phyloP scores from a whole-genome alignment of 1,140 invertebrate genomes.

The Helicorthomorpha holstii region DNA sequence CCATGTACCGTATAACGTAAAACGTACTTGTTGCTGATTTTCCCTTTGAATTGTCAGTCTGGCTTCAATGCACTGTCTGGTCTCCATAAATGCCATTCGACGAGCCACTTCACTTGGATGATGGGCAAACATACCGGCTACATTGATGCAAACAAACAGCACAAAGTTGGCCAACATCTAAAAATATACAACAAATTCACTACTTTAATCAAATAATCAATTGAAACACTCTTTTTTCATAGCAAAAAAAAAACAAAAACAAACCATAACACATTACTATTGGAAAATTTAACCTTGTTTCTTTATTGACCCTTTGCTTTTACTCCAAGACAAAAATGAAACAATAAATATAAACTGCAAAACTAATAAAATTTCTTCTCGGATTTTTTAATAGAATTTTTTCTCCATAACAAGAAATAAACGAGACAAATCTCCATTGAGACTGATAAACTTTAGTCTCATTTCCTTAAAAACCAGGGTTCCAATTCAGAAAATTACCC shows the following conservation, averaged over 20 bases:
- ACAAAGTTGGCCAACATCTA: conserved; percentile 49
- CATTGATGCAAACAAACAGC: conserved; percentile 55
- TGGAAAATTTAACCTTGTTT: not conserved
- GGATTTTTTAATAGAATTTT: too few species aligned
- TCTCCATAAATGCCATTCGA: conserved; percentile 84
- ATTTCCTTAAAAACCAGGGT: too few species aligned
- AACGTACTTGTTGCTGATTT: conserved; percentile 80
- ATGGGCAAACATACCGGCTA: conserved; percentile 79
- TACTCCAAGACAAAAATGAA: too few species aligned
- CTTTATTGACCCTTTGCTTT: not conserved
- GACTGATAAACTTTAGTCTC: too few species aligned
- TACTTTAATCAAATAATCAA: not conserved
- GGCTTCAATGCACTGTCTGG: conserved; percentile 80
- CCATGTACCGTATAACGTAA: not conserved
- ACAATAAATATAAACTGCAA: too few species aligned
- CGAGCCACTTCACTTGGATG: conserved; percentile 79
- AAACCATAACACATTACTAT: not conserved
- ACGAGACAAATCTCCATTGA: too few species aligned
- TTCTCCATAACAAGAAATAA: too few species aligned
- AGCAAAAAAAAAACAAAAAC: conserved; percentile 5
- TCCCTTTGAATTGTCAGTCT: conserved; percentile 77
- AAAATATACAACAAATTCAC: conserved; percentile 7
- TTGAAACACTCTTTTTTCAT: too few species aligned
- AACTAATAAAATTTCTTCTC: too few species aligned
- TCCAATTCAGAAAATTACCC: too few species aligned